phyloP scores from a whole-genome alignment of 2,888 invertebrate species.

The Acleris emargana region DNA sequence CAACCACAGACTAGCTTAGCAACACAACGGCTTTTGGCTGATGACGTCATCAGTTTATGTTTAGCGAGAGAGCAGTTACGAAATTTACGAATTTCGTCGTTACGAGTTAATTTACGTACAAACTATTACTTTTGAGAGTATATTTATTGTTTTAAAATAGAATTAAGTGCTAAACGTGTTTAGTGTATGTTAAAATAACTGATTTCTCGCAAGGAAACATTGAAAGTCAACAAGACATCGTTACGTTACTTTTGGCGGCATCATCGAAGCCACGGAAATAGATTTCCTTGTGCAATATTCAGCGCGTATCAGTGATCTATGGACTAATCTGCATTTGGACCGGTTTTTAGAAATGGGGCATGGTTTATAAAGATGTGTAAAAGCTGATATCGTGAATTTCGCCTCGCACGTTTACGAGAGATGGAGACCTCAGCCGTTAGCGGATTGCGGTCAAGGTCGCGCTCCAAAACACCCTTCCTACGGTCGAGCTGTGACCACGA shows the following conservation, averaged over 20 bases:
- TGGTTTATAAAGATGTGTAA: constrained; percentile 44
- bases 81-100: constrained; percentile 61
- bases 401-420: constrained; percentile 40
- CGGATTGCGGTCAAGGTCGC: constrained; percentile 87
- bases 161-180: constrained; percentile 1
- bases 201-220: constrained; percentile 18
- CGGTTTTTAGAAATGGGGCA: constrained; percentile 51
- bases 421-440: constrained; percentile 76
- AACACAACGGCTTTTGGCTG: constrained; percentile 56
- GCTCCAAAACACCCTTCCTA: constrained; percentile 87
- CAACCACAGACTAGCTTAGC: constrained; percentile 21
- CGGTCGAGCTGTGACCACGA: constrained; percentile 84
- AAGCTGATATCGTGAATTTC: constrained; percentile 52
- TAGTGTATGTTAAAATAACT: constrained; percentile 1
- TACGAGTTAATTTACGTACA: constrained; percentile 52
- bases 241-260: constrained; percentile 80
- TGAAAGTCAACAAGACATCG: constrained; percentile 39
- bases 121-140: constrained; percentile 47
- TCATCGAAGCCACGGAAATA: constrained; percentile 77
- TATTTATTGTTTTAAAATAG: constrained; percentile 33
- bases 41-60: constrained; percentile 81
- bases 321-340: constrained; percentile 55
- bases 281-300: constrained; percentile 78
- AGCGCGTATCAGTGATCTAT: constrained; percentile 50
- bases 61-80: constrained; percentile 68